Percentiles rank a stretch among this genome's conserved stretches.
Evolutionary conservation across 2,113 vertebrate species (phyloP).

Genomic region (Aspidoscelis tigris): DNA sequence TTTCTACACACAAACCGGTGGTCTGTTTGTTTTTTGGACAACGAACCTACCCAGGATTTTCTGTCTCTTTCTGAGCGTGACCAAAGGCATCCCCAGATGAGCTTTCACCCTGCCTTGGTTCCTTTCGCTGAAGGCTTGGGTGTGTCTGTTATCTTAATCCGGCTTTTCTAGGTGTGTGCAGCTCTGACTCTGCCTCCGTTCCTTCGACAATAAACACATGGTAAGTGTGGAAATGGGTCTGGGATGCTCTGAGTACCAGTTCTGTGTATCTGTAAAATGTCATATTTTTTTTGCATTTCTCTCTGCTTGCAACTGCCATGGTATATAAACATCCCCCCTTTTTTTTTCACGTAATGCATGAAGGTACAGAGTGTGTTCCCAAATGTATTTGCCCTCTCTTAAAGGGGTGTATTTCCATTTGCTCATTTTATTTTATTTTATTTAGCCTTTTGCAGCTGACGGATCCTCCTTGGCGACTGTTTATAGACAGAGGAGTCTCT

Average conservation of each 20-base stretch:
- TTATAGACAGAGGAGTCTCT: background rate
- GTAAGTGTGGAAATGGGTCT: background rate
- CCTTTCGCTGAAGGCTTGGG: constrained; percentile 11
- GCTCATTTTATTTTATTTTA: background rate
- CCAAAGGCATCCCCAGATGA: constrained; percentile 14
- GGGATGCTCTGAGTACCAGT: too few species aligned
- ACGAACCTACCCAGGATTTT: background rate
- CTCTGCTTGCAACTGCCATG: background rate
- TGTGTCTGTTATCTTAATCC: constrained; percentile 27
- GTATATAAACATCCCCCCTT: background rate
- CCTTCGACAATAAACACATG: constrained; percentile 15
- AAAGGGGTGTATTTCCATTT: background rate
- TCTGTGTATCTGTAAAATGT: background rate
- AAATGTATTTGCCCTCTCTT: background rate
- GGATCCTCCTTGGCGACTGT: background rate
- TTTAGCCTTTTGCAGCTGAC: background rate
- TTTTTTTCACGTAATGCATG: background rate
- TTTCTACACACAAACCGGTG: background rate
- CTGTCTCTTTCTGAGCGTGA: background rate
- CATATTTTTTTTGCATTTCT: background rate
- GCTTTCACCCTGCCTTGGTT: background rate
- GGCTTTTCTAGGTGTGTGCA: background rate
- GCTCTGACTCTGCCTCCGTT: background rate
- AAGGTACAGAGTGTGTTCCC: background rate
- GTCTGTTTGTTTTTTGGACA: too few species aligned